phyloP scores from a whole-genome alignment of 2,113 vertebrate genomes.

The Oncorhynchus gorbuscha region DNA sequence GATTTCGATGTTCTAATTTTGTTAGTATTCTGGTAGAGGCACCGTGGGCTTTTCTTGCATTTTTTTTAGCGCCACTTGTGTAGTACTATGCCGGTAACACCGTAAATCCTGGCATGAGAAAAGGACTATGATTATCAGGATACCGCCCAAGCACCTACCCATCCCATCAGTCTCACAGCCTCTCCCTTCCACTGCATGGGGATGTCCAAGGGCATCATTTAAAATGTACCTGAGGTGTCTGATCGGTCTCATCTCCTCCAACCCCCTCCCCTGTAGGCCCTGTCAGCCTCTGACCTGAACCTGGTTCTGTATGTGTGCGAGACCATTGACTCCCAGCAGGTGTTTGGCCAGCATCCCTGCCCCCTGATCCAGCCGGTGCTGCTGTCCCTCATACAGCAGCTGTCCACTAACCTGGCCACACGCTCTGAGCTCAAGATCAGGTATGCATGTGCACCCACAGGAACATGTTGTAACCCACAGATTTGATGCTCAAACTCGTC shows the following conservation, averaged over 20 bases:
- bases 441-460: constrained; percentile 60
- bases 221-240: not conserved
- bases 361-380: constrained; percentile 95
- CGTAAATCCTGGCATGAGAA: too few relatives aligned
- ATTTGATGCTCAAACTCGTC: too few relatives aligned
- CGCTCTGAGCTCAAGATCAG: constrained; percentile 94
- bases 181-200: not conserved
- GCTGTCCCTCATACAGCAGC: constrained; percentile 97
- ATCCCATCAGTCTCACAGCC: not conserved
- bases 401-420: constrained; percentile 90
- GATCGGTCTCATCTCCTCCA: not conserved
- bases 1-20: too few relatives aligned
- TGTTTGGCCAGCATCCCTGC: constrained; percentile 90
- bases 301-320: constrained; percentile 96
- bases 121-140: too few relatives aligned
- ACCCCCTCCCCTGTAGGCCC: constrained; percentile 78
- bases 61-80: too few relatives aligned
- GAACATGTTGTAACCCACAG: not conserved
- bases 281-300: constrained; percentile 94
- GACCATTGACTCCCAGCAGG: constrained; percentile 93
- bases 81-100: too few relatives aligned
- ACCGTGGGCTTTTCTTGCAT: too few relatives aligned
- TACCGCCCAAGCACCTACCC: not conserved
- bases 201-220: not conserved
- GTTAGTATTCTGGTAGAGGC: too few relatives aligned